A percentile compares a stretch with the other conserved stretches of the same genome.
These are phyloP conservation scores for Lasioglossum marginatum DNA, from an alignment of 2,888 invertebrate genomes.

Conservation along the genomic window DNA sequence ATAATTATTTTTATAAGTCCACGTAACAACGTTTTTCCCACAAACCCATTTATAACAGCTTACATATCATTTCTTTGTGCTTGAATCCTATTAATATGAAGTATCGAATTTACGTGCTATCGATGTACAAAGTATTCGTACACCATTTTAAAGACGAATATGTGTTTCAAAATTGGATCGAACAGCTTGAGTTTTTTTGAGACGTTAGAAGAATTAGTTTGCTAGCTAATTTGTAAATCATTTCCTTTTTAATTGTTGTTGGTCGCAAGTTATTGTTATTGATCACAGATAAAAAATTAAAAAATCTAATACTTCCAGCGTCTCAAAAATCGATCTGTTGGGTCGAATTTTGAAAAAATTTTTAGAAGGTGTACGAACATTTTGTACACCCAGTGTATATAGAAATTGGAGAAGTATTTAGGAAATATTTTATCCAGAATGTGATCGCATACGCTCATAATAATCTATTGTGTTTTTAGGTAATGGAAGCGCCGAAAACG, in stretches of 20 bases:
- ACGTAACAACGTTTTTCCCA: neutral
- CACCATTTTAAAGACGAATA: too few relatives aligned
- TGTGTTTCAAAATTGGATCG: too few relatives aligned
- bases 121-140: neutral
- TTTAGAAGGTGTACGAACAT: too few relatives aligned
- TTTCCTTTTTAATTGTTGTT: too few relatives aligned
- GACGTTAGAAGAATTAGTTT: too few relatives aligned
- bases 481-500: conserved; percentile 83
- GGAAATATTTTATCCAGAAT: neutral
- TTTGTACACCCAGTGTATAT: neutral
- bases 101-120: conserved; percentile 8
- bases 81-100: conserved; percentile 38
- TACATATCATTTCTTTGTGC: conserved; percentile 33
- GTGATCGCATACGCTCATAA: neutral
- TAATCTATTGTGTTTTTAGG: conserved; percentile 71
- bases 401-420: neutral
- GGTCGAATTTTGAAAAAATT: too few relatives aligned
- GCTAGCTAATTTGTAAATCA: too few relatives aligned
- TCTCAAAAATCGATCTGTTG: too few relatives aligned
- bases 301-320: too few relatives aligned
- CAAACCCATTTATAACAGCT: conserved; percentile 20
- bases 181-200: too few relatives aligned
- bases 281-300: too few relatives aligned
- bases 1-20: conserved; percentile 51
- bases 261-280: too few relatives aligned